Evolutionary conservation across 2,888 invertebrate species (phyloP), one percentile per base, ranked within the genome.

Genomic region (Drosophila bunnanda): DNA sequence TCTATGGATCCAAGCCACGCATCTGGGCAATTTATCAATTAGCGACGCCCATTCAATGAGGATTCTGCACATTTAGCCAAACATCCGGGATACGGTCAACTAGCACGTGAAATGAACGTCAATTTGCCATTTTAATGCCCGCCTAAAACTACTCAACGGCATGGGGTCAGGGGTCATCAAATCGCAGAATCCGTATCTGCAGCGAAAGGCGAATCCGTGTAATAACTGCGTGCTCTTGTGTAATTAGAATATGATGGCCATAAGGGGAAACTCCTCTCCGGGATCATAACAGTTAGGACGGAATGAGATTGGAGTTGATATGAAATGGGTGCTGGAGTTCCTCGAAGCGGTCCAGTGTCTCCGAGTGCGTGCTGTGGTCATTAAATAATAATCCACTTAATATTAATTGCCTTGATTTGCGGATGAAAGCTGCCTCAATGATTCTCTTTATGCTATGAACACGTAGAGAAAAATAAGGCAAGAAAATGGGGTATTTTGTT

Each of bases 321-420:
- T 57, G 52, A 32, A 44, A 50, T 48, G 13, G 15, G 13, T 48
- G 15, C 22, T 48, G 39, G 54, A 44, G 52, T 43, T 4, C 4
- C 4, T 22, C 22, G 20, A 22, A 30, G 32, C 34, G 53, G 39
- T 39, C 53, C 71, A 54, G 54, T 64, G 58, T 67, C 62, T 66
- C 13, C 61, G 72, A 66, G 64, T 75, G 83, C 78, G 78, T 87
- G 84, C 78, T 60, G 46, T 78, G 89, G 86, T 84, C 89, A 90
- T 91, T 89, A 90, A 90, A 91, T 91, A 87, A 84, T 90, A 91
- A 91, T 89, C 90, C 91, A 91, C 90, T 90, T 90, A 89, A 90
- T 90, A 91, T 91, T 91, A 91, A 91, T 91, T 90, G 90, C 82
- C 78, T 78, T 89, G 90, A 90, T 90, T 90, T 89, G 71, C 43